Evolutionary conservation across 2,888 invertebrate species (phyloP).

Genomic region (Leucozona laternaria): DNA sequence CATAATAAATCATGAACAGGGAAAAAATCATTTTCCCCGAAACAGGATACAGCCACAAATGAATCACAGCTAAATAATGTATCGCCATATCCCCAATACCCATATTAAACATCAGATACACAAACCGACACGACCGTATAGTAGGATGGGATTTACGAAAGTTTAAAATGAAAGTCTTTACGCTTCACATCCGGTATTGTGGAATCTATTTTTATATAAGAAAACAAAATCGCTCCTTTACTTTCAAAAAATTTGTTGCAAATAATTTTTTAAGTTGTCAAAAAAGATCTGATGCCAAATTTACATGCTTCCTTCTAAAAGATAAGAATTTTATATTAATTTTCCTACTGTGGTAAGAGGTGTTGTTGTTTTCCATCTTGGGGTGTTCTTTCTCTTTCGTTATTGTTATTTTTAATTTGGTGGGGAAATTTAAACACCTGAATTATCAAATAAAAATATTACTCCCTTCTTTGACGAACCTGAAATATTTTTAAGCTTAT

Average conservation of each 20-base stretch:
- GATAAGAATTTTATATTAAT: constrained; percentile 6
- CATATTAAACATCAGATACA: not conserved
- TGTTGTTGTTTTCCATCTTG: not conserved
- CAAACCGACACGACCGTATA: not conserved
- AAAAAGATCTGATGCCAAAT: not conserved
- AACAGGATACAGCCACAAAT: constrained; percentile 64
- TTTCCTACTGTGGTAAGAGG: not conserved
- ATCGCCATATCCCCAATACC: constrained; percentile 32
- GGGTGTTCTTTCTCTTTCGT: not conserved
- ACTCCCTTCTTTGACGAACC: too few relatives aligned
- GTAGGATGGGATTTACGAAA: not conserved
- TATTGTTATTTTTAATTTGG: not conserved
- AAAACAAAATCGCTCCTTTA: not conserved
- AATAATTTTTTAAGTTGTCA: constrained; percentile 1
- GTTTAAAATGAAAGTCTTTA: constrained; percentile 3
- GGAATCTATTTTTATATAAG: not conserved
- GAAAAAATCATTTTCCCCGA: constrained; percentile 42
- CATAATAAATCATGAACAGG: constrained; percentile 49
- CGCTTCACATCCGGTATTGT: not conserved
- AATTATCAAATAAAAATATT: not conserved
- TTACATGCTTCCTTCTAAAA: not conserved
- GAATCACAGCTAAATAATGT: constrained; percentile 64
- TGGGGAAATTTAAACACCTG: not conserved
- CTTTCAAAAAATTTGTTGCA: not conserved
- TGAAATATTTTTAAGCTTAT: too few relatives aligned